Evolutionary conservation across 35 echinoderm and acorn worm species (phyloP).

Genomic region (Stichopus chloronotus): DNA sequence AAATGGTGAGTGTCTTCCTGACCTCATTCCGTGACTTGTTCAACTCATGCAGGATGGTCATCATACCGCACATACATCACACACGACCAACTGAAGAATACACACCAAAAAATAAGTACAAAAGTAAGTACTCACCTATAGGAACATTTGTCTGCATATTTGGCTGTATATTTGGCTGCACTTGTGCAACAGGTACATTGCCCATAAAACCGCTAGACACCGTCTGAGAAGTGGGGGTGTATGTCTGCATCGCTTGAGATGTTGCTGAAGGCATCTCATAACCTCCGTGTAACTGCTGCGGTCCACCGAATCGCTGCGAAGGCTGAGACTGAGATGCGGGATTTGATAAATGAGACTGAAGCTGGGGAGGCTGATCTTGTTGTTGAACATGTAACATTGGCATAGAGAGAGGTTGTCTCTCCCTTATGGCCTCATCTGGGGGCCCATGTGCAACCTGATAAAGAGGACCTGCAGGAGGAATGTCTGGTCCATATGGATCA

Average conservation of each 20-base stretch:
- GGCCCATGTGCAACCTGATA: neutral
- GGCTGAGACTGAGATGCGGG: neutral
- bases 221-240: neutral
- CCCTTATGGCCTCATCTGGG: neutral
- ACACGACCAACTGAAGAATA: too few species aligned
- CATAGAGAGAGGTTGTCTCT: neutral
- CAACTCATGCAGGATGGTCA: too few species aligned
- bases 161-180: neutral
- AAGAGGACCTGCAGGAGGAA: neutral
- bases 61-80: too few species aligned
- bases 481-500: constrained; percentile 20
- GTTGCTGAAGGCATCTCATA: neutral
- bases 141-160: too few species aligned
- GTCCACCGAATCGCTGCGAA: neutral
- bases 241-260: neutral
- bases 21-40: too few species aligned
- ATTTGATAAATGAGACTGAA: constrained; percentile 10
- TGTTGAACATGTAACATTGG: neutral
- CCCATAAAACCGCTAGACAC: neutral
- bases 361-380: neutral
- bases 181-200: neutral
- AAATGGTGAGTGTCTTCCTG: too few species aligned
- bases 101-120: too few species aligned
- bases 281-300: neutral
- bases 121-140: neutral